Evolutionary conservation across 53 echinoderm and acorn worm genomes (phyloP), one percentile per base, ranked within the genome.

Genomic region (Zoroaster sp.): DNA sequence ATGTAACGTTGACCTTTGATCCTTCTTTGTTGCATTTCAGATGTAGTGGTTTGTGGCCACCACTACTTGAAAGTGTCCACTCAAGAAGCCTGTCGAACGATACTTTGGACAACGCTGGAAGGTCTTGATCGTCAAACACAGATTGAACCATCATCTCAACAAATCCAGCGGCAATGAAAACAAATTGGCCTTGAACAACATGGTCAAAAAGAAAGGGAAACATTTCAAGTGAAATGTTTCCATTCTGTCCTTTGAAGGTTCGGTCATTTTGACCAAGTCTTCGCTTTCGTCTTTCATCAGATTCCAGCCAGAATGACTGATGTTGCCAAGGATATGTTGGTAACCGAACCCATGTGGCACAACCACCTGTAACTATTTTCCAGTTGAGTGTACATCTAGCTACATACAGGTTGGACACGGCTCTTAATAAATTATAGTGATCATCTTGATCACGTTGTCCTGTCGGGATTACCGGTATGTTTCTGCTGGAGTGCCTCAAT

Each of bases 251-350:
- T 37, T 92, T 92, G 86, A 87, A 95, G 5, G 97, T 95, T 15
- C 90, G 72, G 53, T 97, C 97, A 34, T 95, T 95, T 10, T 90
- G 80, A 3, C 95, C 97, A 33, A 95, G 89, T 59, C 97, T 75
- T 18, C 86, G 72, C 73, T 93, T 93, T 20, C 92, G 76, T 49
- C 90, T 63, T n/a, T 95, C 88, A 37, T 95, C 94, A 37, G 90
- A 78, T 75, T 97, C 97, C 3, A 91, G 65, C 93, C 93, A 89
- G 36, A 68, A 77, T 65, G 91, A 87, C 53, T 94, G 88, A 66
- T 93, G 96, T 53, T 96, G 96, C 96, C 96, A 96, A 13, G 95
- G 95, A 75, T 96, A 96, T 37, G 90, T 69, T 3, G 97, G 97
- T 23, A 97, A 40, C 21, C 83, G 77, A 17, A 89, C 78, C 93